phyloP scores from a whole-genome alignment of 2,888 invertebrate species.

The Orthosia gracilis region DNA sequence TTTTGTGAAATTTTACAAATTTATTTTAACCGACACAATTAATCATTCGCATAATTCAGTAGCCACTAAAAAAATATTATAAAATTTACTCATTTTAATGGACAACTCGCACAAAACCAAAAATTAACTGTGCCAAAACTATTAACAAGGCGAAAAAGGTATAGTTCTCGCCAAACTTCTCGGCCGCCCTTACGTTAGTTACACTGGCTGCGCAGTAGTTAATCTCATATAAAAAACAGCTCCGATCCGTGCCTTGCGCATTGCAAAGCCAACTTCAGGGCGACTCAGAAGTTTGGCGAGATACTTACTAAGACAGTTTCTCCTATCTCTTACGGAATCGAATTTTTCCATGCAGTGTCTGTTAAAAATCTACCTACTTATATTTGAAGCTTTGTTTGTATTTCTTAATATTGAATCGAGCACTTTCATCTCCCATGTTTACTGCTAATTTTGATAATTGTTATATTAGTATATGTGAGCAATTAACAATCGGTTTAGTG shows the following conservation, averaged over 20 bases:
- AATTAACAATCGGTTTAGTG: neutral
- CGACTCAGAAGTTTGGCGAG: too few relatives aligned
- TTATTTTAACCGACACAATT: neutral
- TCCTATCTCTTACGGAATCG: neutral
- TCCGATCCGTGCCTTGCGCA: too few relatives aligned
- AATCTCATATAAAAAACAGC: too few relatives aligned
- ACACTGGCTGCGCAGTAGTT: too few relatives aligned
- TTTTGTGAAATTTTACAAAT: too few relatives aligned
- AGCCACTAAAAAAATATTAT: too few relatives aligned
- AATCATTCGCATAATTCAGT: too few relatives aligned
- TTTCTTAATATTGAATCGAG: slow-evolving; percentile 7
- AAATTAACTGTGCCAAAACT: neutral
- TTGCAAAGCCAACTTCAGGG: too few relatives aligned
- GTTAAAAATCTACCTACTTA: neutral
- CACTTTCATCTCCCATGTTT: slow-evolving; percentile 6
- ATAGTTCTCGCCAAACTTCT: neutral
- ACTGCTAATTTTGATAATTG: slow-evolving; percentile 11
- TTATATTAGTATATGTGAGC: neutral
- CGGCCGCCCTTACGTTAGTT: too few relatives aligned
- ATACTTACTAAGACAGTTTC: neutral
- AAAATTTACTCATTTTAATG: too few relatives aligned
- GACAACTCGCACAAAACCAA: neutral
- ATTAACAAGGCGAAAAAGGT: neutral
- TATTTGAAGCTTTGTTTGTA: slow-evolving; percentile 11
- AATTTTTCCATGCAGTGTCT: neutral